Evolutionary conservation across 2,797 vertebrate species (phyloP).

Genomic region (Steatocranus sp.): DNA sequence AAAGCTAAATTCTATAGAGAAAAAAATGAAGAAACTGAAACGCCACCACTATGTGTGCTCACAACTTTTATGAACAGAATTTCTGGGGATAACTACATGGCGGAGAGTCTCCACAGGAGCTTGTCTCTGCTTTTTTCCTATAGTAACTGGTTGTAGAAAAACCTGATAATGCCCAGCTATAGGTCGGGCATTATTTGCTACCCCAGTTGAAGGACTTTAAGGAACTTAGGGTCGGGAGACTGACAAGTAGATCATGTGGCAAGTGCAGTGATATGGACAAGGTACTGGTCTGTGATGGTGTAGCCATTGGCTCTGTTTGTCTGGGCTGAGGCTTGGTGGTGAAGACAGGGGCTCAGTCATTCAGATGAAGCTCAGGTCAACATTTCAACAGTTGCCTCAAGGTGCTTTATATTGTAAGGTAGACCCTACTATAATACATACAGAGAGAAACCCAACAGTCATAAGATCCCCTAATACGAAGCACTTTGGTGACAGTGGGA

Average conservation of each 20-base stretch:
- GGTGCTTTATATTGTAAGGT: not conserved
- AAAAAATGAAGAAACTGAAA: not conserved
- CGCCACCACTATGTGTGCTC: accelerated
- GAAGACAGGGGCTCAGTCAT: not conserved
- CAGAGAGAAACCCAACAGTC: accelerated
- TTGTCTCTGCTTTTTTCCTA: not conserved
- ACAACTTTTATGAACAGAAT: not conserved
- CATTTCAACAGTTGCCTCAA: not conserved
- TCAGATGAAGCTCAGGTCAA: not conserved
- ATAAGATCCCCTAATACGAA: not conserved
- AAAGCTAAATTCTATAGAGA: not conserved
- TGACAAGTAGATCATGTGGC: not conserved
- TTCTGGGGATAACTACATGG: not conserved
- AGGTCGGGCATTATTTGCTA: not conserved
- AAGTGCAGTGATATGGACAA: not conserved
- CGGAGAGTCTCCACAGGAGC: not conserved
- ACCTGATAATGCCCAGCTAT: not conserved
- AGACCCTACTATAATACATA: not conserved
- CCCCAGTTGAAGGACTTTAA: not conserved
- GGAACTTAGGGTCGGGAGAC: not conserved
- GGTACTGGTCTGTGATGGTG: not conserved
- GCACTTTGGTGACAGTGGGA: not conserved
- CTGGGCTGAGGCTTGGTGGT: not conserved
- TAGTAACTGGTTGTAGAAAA: not conserved
- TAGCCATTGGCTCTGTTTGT: not conserved